Evolutionary conservation across 2,797 vertebrate genomes (phyloP).

Genomic region (Chloroceryle amazona): DNA sequence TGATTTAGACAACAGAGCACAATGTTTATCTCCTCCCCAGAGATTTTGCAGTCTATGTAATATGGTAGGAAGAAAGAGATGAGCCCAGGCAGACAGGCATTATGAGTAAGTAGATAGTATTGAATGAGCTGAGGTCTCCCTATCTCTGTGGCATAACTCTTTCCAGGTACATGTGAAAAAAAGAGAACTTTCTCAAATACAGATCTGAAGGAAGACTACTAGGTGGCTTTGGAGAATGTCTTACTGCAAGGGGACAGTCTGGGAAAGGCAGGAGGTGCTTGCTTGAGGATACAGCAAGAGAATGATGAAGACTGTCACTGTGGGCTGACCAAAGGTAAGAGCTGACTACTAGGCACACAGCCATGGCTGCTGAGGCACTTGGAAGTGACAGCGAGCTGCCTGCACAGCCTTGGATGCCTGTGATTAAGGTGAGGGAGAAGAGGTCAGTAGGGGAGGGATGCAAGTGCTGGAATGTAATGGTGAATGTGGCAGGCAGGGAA

Average conservation of each 20-base stretch:
- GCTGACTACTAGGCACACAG: background rate
- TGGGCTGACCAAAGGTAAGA: background rate
- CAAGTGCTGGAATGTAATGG: rapidly evolving
- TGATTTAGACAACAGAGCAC: background rate
- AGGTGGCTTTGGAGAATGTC: background rate
- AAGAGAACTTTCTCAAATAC: rapidly evolving
- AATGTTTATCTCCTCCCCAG: background rate
- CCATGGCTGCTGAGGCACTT: background rate
- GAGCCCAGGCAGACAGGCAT: background rate
- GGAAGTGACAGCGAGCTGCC: background rate
- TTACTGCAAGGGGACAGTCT: background rate
- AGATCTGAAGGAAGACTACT: background rate
- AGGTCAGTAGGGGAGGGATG: background rate
- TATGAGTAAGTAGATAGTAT: background rate
- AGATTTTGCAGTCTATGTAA: background rate
- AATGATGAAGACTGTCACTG: background rate
- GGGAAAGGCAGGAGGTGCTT: background rate
- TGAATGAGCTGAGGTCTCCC: background rate
- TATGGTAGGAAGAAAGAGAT: background rate
- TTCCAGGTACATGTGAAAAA: background rate
- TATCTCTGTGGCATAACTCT: background rate
- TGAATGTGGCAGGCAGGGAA: background rate
- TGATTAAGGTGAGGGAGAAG: background rate
- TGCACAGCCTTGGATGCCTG: background rate
- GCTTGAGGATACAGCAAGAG: background rate